phyloP scores from a whole-genome alignment of 1,140 invertebrate genomes.

The Drosophila orena region DNA sequence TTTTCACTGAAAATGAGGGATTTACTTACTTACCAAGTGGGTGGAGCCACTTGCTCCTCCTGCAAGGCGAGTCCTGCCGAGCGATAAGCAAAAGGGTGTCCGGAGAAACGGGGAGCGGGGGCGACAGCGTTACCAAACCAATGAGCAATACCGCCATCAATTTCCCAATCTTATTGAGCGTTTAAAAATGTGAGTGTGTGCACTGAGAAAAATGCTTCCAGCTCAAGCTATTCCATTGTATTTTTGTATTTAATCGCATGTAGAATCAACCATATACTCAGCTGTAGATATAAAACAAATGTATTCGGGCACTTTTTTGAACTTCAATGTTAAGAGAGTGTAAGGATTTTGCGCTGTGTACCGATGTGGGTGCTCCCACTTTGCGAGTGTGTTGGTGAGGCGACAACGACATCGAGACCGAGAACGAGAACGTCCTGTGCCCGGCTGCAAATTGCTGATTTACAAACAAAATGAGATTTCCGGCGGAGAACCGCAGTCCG shows the following conservation, averaged over 20 bases:
- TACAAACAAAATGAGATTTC: conserved; percentile 82
- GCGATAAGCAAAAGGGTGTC: conserved; percentile 54
- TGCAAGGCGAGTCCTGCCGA: neutral
- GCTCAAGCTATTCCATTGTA: too few species aligned
- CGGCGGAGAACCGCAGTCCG: conserved; percentile 48
- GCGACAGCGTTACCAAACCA: conserved; percentile 49
- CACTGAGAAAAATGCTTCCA: conserved; percentile 11
- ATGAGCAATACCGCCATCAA: conserved; percentile 76
- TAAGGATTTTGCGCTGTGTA: conserved; percentile 5
- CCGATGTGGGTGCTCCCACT: conserved; percentile 13
- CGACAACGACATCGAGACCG: conserved; percentile 49
- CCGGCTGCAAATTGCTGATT: conserved; percentile 80
- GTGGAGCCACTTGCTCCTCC: conserved; percentile 4
- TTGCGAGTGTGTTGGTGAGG: conserved; percentile 21
- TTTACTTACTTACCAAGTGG: conserved; percentile 61
- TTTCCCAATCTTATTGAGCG: conserved; percentile 83
- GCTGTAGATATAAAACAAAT: too few species aligned
- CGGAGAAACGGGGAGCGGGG: neutral
- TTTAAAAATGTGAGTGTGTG: conserved; percentile 63
- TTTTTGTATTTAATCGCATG: too few species aligned
- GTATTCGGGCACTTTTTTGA: too few species aligned
- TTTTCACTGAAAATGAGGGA: conserved; percentile 83
- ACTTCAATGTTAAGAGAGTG: too few species aligned
- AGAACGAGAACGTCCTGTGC: conserved; percentile 45
- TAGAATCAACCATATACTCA: too few species aligned